Conservation (phyloP, 2,797 vertebrate species). For the Eremophila alpestris region DNA sequence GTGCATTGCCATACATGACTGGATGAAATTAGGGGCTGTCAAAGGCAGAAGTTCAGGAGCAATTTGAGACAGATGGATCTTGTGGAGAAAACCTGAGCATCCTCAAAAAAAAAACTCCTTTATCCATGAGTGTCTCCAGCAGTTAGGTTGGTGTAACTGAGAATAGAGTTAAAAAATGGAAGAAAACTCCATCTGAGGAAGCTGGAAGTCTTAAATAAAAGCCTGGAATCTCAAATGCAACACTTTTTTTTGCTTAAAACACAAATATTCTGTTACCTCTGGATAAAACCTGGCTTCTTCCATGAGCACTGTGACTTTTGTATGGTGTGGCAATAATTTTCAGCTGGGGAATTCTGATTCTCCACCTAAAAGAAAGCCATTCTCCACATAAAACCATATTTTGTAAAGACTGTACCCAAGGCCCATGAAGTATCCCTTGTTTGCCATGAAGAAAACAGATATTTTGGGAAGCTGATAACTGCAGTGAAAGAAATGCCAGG, state of each 20-base stretch:
- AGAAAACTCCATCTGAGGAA: background rate
- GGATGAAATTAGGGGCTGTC: background rate
- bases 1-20: background rate
- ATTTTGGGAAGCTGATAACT: background rate
- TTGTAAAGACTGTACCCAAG: background rate
- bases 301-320: background rate
- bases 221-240: background rate
- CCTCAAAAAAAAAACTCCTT: background rate
- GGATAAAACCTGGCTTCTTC: background rate
- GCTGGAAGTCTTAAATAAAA: background rate
- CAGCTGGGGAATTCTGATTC: background rate
- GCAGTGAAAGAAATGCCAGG: background rate
- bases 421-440: background rate
- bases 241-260: background rate
- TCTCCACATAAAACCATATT: background rate
- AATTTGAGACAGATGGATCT: background rate
- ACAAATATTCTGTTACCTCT: background rate
- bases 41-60: background rate
- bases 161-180: background rate
- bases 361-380: background rate
- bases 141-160: background rate
- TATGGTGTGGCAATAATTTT: accelerated
- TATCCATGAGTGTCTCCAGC: background rate
- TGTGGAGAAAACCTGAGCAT: background rate
- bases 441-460: background rate